A percentile compares a stretch with the other conserved stretches of the same genome.
These are phyloP conservation scores for Sinocyclocheilus maitianheensis DNA, from an alignment of 2,113 vertebrate genomes.

Conservation along the genomic window DNA sequence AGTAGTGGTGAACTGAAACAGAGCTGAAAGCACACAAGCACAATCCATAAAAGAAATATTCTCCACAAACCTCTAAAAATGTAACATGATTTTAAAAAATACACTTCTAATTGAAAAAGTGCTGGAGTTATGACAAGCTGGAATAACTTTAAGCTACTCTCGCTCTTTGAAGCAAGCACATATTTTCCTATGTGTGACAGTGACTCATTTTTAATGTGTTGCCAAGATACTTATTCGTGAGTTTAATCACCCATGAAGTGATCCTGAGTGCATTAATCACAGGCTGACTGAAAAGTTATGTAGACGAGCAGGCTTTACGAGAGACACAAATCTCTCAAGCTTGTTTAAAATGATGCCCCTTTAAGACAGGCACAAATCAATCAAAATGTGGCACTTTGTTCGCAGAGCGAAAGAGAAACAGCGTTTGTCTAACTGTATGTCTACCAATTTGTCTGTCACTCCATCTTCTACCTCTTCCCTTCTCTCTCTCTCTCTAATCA, in stretches of 20 bases:
- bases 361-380: constrained; percentile 67
- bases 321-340: constrained; percentile 30
- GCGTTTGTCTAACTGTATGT: constrained; percentile 58
- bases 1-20: constrained; percentile 46
- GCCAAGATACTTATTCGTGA: constrained; percentile 61
- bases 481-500: constrained; percentile 1
- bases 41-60: background rate
- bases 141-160: constrained; percentile 21
- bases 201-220: constrained; percentile 56
- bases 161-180: constrained; percentile 13
- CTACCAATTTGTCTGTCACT: constrained; percentile 29
- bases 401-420: background rate
- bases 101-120: constrained; percentile 33
- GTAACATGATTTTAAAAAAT: background rate
- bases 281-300: constrained; percentile 59
- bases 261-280: constrained; percentile 72
- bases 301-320: constrained; percentile 15
- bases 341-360: constrained; percentile 45
- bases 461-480: background rate
- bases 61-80: background rate
- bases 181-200: constrained; percentile 37
- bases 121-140: constrained; percentile 14
- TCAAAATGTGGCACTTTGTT: constrained; percentile 62
- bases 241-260: constrained; percentile 69
- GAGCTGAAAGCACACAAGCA: constrained; percentile 60